Percentiles rank a stretch among this genome's conserved stretches.
Conservation (phyloP, 2,888 invertebrate genomes). For the Onthophagus sagittarius region DNA sequence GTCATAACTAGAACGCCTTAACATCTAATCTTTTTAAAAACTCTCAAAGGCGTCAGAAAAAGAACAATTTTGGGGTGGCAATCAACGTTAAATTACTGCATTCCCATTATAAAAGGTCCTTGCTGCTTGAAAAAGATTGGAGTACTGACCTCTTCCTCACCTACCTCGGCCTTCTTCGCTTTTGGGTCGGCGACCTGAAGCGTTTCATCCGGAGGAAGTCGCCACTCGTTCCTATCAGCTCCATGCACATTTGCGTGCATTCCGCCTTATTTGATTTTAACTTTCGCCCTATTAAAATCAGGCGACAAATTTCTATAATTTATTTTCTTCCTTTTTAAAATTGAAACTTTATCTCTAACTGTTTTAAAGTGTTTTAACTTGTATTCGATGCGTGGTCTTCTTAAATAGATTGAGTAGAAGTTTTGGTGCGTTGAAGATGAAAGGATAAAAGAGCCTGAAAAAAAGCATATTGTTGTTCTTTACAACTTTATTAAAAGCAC, state of each 20-base stretch:
- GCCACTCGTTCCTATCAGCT: constrained; percentile 88
- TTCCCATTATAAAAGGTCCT: background rate
- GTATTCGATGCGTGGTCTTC: background rate
- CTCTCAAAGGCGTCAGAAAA: background rate
- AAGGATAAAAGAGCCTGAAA: background rate
- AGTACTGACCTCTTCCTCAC: constrained; percentile 58
- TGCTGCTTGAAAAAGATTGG: constrained; percentile 8
- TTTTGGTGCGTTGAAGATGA: background rate
- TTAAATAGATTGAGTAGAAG: background rate
- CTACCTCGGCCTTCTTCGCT: constrained; percentile 68
- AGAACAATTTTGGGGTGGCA: background rate
- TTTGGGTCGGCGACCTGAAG: constrained; percentile 87
- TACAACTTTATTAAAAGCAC: too few relatives aligned
- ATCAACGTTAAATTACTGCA: background rate
- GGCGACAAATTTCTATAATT: background rate
- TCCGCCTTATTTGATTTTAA: constrained; percentile 57
- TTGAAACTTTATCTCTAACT: too few relatives aligned
- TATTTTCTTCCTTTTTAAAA: too few relatives aligned
- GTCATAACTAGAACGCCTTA: too few relatives aligned
- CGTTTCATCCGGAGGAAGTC: constrained; percentile 88
- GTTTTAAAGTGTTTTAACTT: background rate
- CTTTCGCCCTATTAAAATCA: background rate
- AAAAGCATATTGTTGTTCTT: too few relatives aligned
- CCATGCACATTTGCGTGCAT: constrained; percentile 89
- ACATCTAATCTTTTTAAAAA: background rate